Percentiles rank a stretch among this genome's conserved stretches.
phyloP scores from a whole-genome alignment of 92 coral and sea anemone genomes.

The Paramuricea clavata region DNA sequence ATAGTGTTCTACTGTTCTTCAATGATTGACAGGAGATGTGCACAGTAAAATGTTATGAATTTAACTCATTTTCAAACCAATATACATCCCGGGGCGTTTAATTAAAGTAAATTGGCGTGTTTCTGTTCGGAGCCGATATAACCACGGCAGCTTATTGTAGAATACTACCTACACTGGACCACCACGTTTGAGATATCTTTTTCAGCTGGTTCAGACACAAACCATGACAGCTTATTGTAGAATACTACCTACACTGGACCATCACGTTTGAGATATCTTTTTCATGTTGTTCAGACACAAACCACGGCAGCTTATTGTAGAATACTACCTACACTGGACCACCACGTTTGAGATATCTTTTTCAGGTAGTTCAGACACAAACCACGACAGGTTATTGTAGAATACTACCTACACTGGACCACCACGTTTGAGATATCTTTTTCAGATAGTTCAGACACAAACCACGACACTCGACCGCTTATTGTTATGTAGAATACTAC shows the following conservation, averaged over 20 bases:
- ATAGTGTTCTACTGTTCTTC: neutral
- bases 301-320: neutral
- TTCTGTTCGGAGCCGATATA: neutral
- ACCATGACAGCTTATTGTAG: neutral
- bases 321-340: neutral
- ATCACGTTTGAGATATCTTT: neutral
- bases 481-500: too few species aligned
- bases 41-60: neutral
- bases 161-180: neutral
- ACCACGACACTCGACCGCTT: too few species aligned
- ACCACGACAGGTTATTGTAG: neutral
- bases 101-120: neutral
- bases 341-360: neutral
- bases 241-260: neutral
- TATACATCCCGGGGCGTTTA: neutral
- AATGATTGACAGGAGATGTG: neutral
- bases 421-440: neutral
- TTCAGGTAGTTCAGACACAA: neutral
- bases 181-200: too few species aligned
- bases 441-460: neutral
- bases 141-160: too few species aligned
- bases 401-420: neutral
- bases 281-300: neutral
- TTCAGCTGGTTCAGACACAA: neutral
- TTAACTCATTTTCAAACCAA: neutral